phyloP scores from a whole-genome alignment of 2,888 invertebrate genomes.

The Ectropis crepuscularia region DNA sequence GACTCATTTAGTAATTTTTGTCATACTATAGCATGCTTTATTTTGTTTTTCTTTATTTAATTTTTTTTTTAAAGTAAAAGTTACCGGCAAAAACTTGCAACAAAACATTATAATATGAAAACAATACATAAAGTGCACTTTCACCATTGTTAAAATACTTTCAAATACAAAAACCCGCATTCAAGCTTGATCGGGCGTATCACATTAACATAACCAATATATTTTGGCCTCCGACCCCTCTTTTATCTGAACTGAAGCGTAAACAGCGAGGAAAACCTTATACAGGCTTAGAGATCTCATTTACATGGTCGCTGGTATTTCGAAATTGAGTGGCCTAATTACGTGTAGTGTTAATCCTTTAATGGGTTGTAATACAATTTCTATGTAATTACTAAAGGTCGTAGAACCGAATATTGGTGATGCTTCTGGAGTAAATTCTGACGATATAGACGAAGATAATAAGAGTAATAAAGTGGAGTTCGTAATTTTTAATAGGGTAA shows the following conservation, averaged over 20 bases:
- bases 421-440: not conserved
- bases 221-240: slow-evolving; percentile 22
- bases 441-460: not conserved
- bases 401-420: not conserved
- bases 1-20: no score
- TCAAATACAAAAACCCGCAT: slow-evolving; percentile 40
- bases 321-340: slow-evolving; percentile 42
- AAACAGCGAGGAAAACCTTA: slow-evolving; percentile 36
- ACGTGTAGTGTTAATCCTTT: slow-evolving; percentile 37
- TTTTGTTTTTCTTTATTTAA: no score
- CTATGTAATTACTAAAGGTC: not conserved
- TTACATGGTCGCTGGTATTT: slow-evolving; percentile 47
- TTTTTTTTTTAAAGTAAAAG: not conserved
- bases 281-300: slow-evolving; percentile 44
- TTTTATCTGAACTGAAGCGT: slow-evolving; percentile 29
- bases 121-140: slow-evolving; percentile 31
- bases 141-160: slow-evolving; percentile 42
- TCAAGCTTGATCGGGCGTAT: slow-evolving; percentile 30
- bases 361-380: slow-evolving; percentile 15
- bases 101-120: not conserved
- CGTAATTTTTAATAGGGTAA: no score
- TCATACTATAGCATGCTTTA: no score
- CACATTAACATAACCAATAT: slow-evolving; percentile 25
- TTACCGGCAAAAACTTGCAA: no score
- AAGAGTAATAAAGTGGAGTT: not conserved